These are phyloP conservation scores for Athalia circularis DNA, from an alignment of 2,888 invertebrate genomes.

Conservation along the genomic window DNA sequence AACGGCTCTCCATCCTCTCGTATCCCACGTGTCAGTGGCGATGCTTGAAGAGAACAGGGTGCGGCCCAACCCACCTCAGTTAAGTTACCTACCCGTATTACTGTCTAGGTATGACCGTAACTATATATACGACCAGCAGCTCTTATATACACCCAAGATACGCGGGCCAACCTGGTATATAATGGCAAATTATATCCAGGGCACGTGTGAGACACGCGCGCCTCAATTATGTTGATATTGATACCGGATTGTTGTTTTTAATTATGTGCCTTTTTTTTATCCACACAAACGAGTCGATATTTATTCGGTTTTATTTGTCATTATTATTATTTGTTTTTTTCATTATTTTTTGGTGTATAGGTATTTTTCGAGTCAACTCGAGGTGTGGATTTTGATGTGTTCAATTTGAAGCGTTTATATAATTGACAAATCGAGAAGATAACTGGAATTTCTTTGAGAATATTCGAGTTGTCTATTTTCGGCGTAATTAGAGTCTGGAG, in stretches of 20 bases:
- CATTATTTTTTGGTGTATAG: too few relatives aligned
- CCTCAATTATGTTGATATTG: neutral
- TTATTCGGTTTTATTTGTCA: too few relatives aligned
- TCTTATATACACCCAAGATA: slow-evolving; percentile 31
- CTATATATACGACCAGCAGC: too few relatives aligned
- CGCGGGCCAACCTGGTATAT: slow-evolving; percentile 59
- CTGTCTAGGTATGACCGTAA: slow-evolving; percentile 62
- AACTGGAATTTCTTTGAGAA: neutral
- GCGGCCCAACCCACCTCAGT: slow-evolving; percentile 68
- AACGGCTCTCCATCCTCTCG: slow-evolving; percentile 21
- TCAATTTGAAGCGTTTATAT: too few relatives aligned
- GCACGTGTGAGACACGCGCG: slow-evolving; percentile 54
- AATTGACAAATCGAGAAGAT: neutral
- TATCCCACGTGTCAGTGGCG: slow-evolving; percentile 56
- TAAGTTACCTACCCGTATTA: slow-evolving; percentile 70
- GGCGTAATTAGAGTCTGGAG: neutral
- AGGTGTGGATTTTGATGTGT: too few relatives aligned
- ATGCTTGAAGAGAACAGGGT: slow-evolving; percentile 69
- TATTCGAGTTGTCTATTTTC: neutral
- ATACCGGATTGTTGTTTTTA: too few relatives aligned
- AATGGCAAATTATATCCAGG: slow-evolving; percentile 67
- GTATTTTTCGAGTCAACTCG: too few relatives aligned
- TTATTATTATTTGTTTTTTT: too few relatives aligned
- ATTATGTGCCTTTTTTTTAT: too few relatives aligned
- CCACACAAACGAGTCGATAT: too few relatives aligned